Percentiles rank a stretch among this genome's conserved stretches.
phyloP scores from a whole-genome alignment of 2,113 vertebrate species.

The Cryptomyrus ogoouensis region DNA sequence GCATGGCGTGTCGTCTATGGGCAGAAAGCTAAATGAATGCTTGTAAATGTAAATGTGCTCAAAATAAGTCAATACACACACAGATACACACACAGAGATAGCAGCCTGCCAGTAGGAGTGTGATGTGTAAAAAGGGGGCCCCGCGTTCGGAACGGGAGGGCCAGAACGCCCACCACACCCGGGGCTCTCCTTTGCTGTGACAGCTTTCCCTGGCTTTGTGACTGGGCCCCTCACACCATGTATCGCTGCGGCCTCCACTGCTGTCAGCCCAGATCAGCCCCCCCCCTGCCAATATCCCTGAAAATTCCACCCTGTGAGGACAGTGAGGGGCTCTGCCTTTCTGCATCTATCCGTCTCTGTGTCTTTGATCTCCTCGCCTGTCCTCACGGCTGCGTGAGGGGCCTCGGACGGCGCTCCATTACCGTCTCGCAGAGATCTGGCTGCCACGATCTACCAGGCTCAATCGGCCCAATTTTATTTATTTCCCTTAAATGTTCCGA shows the following conservation, averaged over 20 bases:
- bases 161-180: neutral
- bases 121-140: neutral
- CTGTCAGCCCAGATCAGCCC: conserved; percentile 12
- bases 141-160: neutral
- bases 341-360: neutral
- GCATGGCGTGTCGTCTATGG: neutral
- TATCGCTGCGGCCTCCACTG: neutral
- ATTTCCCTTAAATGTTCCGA: neutral
- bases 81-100: neutral
- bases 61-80: neutral
- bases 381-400: neutral
- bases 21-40: neutral
- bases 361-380: conserved; percentile 2
- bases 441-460: neutral
- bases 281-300: neutral
- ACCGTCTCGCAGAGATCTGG: conserved; percentile 18
- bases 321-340: neutral
- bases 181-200: neutral
- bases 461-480: no score
- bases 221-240: neutral
- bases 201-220: conserved; percentile 4
- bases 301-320: neutral
- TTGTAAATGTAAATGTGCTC: neutral
- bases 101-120: neutral
- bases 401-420: neutral